Conservation (phyloP, 2,797 vertebrate species). For the Catostomus latipinnis region DNA sequence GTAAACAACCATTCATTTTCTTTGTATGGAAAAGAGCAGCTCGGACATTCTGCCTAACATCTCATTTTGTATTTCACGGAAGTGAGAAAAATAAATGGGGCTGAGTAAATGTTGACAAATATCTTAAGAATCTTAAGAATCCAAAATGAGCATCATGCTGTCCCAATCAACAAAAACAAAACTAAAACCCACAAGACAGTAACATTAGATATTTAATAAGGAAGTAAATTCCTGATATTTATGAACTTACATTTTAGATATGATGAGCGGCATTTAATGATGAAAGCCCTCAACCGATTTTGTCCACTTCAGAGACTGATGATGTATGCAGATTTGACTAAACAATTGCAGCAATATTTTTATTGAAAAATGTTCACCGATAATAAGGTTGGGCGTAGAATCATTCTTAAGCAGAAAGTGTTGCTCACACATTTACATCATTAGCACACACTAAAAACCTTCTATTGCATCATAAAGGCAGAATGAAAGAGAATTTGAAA, state of each 20-base stretch:
- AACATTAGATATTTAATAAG: not conserved
- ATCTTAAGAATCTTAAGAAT: not conserved
- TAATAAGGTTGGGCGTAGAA: constrained; percentile 9
- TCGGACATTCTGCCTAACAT: no score
- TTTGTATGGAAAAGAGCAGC: no score
- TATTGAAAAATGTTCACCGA: constrained; percentile 14
- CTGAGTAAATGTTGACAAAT: not conserved
- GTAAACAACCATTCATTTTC: no score
- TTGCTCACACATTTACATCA: constrained; percentile 20
- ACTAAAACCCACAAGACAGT: not conserved
- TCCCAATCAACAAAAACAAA: not conserved
- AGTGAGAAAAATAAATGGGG: no score
- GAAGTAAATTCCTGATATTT: not conserved
- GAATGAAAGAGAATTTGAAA: constrained; percentile 55
- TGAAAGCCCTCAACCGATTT: not conserved
- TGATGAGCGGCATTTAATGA: not conserved
- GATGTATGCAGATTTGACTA: not conserved
- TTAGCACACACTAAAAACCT: constrained; percentile 20
- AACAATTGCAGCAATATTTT: constrained; percentile 19
- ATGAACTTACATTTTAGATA: not conserved
- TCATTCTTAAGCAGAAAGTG: constrained; percentile 2
- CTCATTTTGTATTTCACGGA: no score
- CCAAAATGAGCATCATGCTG: not conserved
- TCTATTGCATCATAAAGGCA: constrained; percentile 26
- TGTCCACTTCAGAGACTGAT: not conserved